Evolutionary conservation across 2,113 vertebrate genomes (phyloP).

Genomic region (Megalops atlanticus): DNA sequence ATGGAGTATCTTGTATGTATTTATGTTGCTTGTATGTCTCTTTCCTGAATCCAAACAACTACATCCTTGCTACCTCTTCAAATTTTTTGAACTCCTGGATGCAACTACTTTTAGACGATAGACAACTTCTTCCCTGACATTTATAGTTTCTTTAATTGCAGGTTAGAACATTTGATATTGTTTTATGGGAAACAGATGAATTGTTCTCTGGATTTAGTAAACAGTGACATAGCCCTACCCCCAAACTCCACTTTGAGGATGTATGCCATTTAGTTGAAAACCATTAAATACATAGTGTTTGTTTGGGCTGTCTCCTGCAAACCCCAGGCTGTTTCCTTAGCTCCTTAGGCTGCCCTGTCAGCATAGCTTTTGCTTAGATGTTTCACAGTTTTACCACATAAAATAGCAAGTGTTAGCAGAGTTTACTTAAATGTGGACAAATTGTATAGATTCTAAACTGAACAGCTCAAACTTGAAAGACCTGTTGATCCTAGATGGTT

Average conservation of each 20-base stretch:
- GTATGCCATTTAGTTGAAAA: background rate
- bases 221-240: background rate
- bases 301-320: background rate
- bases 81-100: background rate
- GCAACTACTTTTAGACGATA: background rate
- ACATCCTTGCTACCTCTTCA: background rate
- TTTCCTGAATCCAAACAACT: background rate
- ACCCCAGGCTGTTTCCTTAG: background rate
- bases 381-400: background rate
- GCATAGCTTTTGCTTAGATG: background rate
- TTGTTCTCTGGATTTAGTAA: constrained; percentile 5
- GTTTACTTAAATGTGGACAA: background rate
- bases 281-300: background rate
- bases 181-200: constrained; percentile 5
- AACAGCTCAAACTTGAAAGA: background rate
- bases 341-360: background rate
- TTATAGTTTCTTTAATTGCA: constrained; percentile 22
- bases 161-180: constrained; percentile 9
- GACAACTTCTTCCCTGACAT: background rate
- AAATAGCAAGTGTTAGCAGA: background rate
- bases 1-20: no score
- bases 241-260: constrained; percentile 11
- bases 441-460: background rate
- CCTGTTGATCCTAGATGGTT: background rate
- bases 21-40: background rate